Evolutionary conservation across 2,113 vertebrate species (phyloP).

Genomic region (Gymnocephalus cernua): DNA sequence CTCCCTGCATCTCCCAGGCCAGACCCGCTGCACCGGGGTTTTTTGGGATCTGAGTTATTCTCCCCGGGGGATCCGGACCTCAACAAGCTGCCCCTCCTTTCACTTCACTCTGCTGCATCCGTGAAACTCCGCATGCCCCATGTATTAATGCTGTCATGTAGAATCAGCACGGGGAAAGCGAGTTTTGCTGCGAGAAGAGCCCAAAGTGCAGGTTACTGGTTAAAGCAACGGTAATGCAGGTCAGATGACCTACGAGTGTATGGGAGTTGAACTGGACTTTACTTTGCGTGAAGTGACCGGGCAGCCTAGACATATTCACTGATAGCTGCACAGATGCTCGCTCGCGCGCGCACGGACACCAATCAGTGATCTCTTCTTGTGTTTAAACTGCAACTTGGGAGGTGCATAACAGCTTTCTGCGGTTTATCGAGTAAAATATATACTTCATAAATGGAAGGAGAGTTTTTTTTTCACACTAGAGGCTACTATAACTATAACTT

Average conservation of each 20-base stretch:
- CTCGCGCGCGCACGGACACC: not conserved
- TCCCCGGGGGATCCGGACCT: constrained; percentile 51
- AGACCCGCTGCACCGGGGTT: constrained; percentile 31
- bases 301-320: constrained; percentile 3
- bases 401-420: not conserved
- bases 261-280: not conserved
- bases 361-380: not conserved
- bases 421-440: not conserved
- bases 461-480: not conserved
- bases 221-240: constrained; percentile 26
- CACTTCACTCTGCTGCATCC: constrained; percentile 30
- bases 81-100: constrained; percentile 44
- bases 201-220: constrained; percentile 4
- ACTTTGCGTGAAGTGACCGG: constrained; percentile 8
- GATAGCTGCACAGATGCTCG: constrained; percentile 7
- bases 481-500: not conserved
- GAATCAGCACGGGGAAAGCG: constrained; percentile 34
- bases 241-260: constrained; percentile 27
- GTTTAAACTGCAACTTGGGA: not conserved
- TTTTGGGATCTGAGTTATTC: constrained; percentile 47
- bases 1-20: constrained; percentile 19
- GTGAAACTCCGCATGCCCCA: constrained; percentile 44
- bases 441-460: not conserved
- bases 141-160: constrained; percentile 35
- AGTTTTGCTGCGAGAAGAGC: constrained; percentile 1